These are phyloP conservation scores for Archilochus colubris DNA, from an alignment of 2,113 vertebrate genomes.

Conservation along the genomic window DNA sequence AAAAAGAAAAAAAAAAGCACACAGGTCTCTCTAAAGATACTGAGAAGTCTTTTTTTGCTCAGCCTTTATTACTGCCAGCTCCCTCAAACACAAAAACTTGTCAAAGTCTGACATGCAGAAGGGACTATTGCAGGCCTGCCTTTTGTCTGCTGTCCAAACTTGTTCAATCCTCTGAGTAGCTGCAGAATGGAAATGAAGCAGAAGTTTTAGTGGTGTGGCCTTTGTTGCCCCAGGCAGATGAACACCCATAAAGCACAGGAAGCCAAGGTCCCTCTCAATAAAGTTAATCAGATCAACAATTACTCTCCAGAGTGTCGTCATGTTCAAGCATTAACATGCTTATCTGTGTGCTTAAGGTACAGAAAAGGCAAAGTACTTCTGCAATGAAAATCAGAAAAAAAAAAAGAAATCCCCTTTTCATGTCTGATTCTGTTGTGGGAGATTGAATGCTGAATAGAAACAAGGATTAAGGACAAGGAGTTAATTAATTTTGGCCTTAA, in stretches of 20 bases:
- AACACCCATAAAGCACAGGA: conserved; percentile 51
- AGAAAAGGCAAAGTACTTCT: not conserved
- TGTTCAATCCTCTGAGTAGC: conserved; percentile 25
- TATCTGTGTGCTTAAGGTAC: not conserved
- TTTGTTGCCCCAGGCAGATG: conserved; percentile 23
- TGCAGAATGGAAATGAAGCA: not conserved
- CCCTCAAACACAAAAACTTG: not conserved
- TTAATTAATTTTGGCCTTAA: not conserved
- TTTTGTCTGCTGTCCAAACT: conserved; percentile 55
- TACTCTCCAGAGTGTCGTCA: conserved; percentile 47
- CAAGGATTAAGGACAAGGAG: not conserved
- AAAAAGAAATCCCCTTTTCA: not conserved
- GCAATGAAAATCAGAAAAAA: not conserved
- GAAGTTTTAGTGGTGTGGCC: not conserved
- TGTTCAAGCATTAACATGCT: conserved; percentile 65
- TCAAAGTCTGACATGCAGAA: conserved; percentile 24
- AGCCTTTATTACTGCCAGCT: not conserved
- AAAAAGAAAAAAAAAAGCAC: not conserved
- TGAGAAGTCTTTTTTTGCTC: not conserved
- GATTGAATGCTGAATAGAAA: not conserved
- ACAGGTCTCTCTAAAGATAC: not conserved
- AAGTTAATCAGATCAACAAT: conserved; percentile 53
- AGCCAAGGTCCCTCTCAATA: conserved; percentile 12
- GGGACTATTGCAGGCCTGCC: not conserved
- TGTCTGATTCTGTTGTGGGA: not conserved